Conservation (phyloP, 2,113 vertebrate genomes). For the Scopus umbretta region DNA sequence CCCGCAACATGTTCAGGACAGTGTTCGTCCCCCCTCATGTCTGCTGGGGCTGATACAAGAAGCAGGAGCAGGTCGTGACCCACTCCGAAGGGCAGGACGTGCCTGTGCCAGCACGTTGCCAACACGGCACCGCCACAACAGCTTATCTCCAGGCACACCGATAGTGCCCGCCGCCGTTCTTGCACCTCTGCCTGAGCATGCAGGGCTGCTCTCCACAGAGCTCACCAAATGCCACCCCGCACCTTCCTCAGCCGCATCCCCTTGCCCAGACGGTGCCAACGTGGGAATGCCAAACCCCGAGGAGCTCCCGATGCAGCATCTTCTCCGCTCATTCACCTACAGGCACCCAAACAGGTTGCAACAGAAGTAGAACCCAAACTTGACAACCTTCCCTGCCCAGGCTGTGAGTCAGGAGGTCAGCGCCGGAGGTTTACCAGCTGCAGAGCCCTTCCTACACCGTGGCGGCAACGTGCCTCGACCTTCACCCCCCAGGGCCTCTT, state of each 20-base stretch:
- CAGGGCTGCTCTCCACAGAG: too few relatives aligned
- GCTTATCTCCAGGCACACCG: neutral
- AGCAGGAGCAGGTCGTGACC: neutral
- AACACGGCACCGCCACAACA: rapidly evolving
- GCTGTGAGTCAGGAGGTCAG: neutral
- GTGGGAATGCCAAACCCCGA: rapidly evolving
- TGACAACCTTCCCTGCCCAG: neutral
- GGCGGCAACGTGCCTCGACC: neutral
- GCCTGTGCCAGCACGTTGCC: neutral
- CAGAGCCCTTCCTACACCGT: neutral
- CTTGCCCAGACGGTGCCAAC: neutral
- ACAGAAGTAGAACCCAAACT: neutral
- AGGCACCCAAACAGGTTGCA: neutral
- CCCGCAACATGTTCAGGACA: rapidly evolving
- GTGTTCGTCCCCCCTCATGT: rapidly evolving
- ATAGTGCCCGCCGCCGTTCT: rapidly evolving
- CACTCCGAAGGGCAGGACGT: neutral
- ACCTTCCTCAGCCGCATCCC: neutral
- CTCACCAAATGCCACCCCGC: neutral
- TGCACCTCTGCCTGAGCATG: neutral
- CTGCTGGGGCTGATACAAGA: neutral
- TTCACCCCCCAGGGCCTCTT: neutral
- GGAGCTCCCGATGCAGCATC: neutral
- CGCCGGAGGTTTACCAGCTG: neutral
- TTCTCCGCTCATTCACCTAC: rapidly evolving